phyloP scores from a whole-genome alignment of 2,888 invertebrate genomes.

The Psylliodes chrysocephalus region DNA sequence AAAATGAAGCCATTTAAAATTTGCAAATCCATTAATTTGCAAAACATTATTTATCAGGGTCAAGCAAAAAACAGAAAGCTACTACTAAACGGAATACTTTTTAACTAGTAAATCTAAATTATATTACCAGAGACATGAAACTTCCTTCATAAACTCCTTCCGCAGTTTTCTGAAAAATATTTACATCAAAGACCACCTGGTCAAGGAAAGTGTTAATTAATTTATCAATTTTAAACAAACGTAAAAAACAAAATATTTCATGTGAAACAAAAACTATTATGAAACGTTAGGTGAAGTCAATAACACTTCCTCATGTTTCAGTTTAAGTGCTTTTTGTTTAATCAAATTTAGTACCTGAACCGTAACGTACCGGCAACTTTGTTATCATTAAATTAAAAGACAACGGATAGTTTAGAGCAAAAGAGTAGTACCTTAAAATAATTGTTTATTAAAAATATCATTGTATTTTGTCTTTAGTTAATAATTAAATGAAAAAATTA shows the following conservation, averaged over 20 bases:
- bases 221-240: slow-evolving; percentile 4
- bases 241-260: slow-evolving; percentile 9
- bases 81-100: too few species aligned
- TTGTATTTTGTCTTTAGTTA: too few species aligned
- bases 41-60: too few species aligned
- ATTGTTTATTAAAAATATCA: too few species aligned
- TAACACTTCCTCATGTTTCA: slow-evolving; percentile 15
- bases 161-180: slow-evolving; percentile 1
- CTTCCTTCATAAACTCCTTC: too few species aligned
- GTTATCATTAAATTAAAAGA: slow-evolving; percentile 15
- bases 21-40: too few species aligned
- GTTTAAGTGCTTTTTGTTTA: slow-evolving; percentile 14
- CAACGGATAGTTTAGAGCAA: slow-evolving; percentile 3
- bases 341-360: slow-evolving; percentile 16
- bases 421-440: not conserved
- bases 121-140: too few species aligned
- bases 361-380: slow-evolving; percentile 2
- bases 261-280: slow-evolving; percentile 11
- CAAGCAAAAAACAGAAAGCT: too few species aligned
- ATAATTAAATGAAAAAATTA: too few species aligned
- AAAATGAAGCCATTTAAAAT: too few species aligned
- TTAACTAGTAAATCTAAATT: too few species aligned
- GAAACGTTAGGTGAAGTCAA: slow-evolving; percentile 13
- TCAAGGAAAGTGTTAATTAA: slow-evolving; percentile 3
- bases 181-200: slow-evolving; percentile 1